These are phyloP conservation scores for Cirrhinus mrigala DNA, from an alignment of 2,797 vertebrate genomes.

Conservation along the genomic window DNA sequence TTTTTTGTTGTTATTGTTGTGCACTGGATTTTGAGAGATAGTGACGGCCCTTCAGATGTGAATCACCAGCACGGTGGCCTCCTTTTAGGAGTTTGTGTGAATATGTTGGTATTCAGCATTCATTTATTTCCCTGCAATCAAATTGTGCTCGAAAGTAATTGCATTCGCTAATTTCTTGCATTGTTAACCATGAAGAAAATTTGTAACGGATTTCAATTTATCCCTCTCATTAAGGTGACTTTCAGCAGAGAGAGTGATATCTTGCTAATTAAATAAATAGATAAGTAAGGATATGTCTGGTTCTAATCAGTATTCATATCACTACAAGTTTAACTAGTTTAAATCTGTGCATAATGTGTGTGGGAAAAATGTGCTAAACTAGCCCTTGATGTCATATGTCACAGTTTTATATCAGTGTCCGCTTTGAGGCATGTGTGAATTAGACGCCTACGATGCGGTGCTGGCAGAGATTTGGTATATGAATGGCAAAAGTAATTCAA, in stretches of 20 bases:
- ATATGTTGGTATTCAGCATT: slow-evolving; percentile 12
- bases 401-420: slow-evolving; percentile 21
- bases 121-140: slow-evolving; percentile 43
- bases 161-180: slow-evolving; percentile 30
- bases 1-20: neutral
- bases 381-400: slow-evolving; percentile 7
- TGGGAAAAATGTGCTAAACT: slow-evolving; percentile 13
- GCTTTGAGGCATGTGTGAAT: slow-evolving; percentile 17
- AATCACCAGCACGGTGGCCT: slow-evolving; percentile 5
- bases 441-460: slow-evolving; percentile 4
- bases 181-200: slow-evolving; percentile 43
- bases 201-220: slow-evolving; percentile 35
- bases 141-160: slow-evolving; percentile 39
- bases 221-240: slow-evolving; percentile 28
- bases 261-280: slow-evolving; percentile 29
- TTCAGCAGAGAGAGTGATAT: slow-evolving; percentile 10
- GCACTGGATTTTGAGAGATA: slow-evolving; percentile 13
- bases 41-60: slow-evolving; percentile 30
- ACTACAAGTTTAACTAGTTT: neutral
- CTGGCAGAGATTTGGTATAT: slow-evolving; percentile 45
- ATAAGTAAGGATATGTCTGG: neutral
- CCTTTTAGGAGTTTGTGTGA: slow-evolving; percentile 11
- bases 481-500: slow-evolving; percentile 53
- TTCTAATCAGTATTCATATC: slow-evolving; percentile 14
- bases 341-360: neutral